Base-by-base conservation (phyloP, 2,113 vertebrate species). In the Paradoxurus hermaphroditus region DNA sequence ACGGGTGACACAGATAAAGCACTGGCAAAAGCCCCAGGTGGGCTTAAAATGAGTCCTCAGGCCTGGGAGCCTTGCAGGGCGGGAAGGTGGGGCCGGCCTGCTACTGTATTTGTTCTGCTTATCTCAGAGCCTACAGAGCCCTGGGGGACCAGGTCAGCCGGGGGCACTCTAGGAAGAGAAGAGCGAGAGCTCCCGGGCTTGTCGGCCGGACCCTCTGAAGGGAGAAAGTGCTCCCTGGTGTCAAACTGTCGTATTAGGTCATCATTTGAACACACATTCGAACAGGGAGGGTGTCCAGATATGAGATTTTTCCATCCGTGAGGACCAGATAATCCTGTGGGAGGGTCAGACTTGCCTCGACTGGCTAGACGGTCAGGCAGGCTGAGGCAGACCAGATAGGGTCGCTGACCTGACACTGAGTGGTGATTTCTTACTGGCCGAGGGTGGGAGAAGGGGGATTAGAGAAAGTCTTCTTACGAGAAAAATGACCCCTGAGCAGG, bases 1-100 rank as follows among this genome's bases (percentile, higher is more conserved):
- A 96, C 19, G 96, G 70, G 75, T 94, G 92, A 95, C 94, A 73
- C 16, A 98, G 97, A 98, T 96, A 97, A 97, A 92, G 67, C 34
- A 41, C 41, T 90, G 27, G 83, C 86, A 83, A 90, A 93, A 94
- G 39, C 87, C 85, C 86, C 92, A 97, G 94, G 97, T 96, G 90
- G 96, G 85, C 41, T 96, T 86, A 51, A 84, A 86, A 77, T 41
- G 81, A 44, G 86, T 95, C 89, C 51, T 88, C 49, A 2, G 53
- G 94, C 72, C 88, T 65, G 78, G 46, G 78, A 46, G 85, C 67
- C 14, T 5, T 62, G 51, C 39, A 51, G 31, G 73, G 92, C 4
- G 1, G 21, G 97, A 85, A 39, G 25, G 10, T 5, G 15, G 7
- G 53, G 79, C 49, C 81, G 83, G 87, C 85, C 86, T 4, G 97